Base-by-base conservation (phyloP, 2,113 vertebrate species). In the Pelvicachromis taeniatus region DNA sequence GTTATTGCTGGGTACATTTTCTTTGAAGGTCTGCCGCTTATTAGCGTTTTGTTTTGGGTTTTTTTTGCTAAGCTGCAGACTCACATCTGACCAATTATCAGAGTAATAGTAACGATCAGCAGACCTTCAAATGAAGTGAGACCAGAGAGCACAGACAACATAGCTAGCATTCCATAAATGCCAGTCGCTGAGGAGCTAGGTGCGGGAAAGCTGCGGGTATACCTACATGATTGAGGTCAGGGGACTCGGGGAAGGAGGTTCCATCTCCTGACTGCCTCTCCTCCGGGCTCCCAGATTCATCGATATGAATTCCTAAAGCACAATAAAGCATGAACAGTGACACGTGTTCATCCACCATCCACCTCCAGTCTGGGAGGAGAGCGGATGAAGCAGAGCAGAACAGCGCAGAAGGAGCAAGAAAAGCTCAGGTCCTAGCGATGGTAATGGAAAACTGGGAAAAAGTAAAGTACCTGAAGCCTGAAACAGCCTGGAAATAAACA, bases 251-350 rank as follows among this genome's bases (percentile, higher is more conserved):
- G 84, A 99, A 97, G 86, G 99, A 99, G 0, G 99, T 99, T 91
- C 99, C 99, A 0, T 99, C 99, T 0, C 99, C 99, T 7, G 98
- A 98, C 94, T 99, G 98, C 80, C 99, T 97, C 95, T 99, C 99
- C 80, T 97, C 99, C 3, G 97, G 96, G 85, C 96, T 97, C 88
- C 96, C 96, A 26, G 95, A 97, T 77, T 96, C 93, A 16, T 99
- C 97, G 3, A 96, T 94, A 87, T 96, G 96, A 94, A 95, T 96
- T 92, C 96, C 96, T 96, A 90, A 93, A 95, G 95, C 93, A 96
- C 93, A 96, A 86, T 56, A 93, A 91, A 90, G 92, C 93, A 91
- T 88, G 92, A 90, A 89, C 29, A 90, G 82, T 87, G 86, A 90
- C 88, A 88, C 75, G 52, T 45, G 82, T 80, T 89, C 23, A 9